Base-by-base conservation (phyloP, 2,888 invertebrate genomes). In the Nomada lathburiana region DNA sequence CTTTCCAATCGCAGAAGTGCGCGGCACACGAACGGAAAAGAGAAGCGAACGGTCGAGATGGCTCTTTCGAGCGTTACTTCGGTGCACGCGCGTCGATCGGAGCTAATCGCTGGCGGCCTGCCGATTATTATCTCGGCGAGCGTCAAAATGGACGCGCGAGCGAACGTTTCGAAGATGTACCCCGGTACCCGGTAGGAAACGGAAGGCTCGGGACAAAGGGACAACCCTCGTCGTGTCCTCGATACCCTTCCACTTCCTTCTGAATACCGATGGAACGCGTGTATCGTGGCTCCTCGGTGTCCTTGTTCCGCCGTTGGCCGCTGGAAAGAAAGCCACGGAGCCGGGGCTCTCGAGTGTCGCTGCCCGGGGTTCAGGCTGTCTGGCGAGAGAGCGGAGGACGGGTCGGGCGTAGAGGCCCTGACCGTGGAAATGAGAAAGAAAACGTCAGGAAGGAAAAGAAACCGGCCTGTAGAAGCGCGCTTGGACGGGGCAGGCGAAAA, bases 371-470 rank as follows among this genome's bases (percentile, higher is more conserved):
- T 71, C 78, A 79, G 67, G 67, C 73, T 73, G 83, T 69, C 76
- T 71, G 79, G 70, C 47, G 16, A 16, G 36, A 52, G 60, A 53
- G 20, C 23, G 63, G 69, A 71, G 77, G 86, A 76, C 74, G 67
- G 68, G 53, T 47, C 64, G 55, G 47, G 75, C 68, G 73, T 68
- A 67, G 69, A 52, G 76, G 69, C 76, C 73, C 83, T 78, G 79
- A 78, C 78, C 89, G 82, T 87, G 88, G 88, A 88, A 84, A 89
- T 75, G 63, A 65, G 84, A 76, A 79, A 82, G 82, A 84, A 84
- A 80, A 81, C 77, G 62, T 71, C 69, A 53, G 74, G 77, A 83
- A 83, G 85, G 83, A 82, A 79, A 85, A 78, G 79, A 83, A 80
- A 74, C 59, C 72, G 67, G 65, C 68, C 74, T 18, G 71, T 2